Evolutionary conservation across 2,797 vertebrate genomes (phyloP).

Genomic region (Vireo griseus): DNA sequence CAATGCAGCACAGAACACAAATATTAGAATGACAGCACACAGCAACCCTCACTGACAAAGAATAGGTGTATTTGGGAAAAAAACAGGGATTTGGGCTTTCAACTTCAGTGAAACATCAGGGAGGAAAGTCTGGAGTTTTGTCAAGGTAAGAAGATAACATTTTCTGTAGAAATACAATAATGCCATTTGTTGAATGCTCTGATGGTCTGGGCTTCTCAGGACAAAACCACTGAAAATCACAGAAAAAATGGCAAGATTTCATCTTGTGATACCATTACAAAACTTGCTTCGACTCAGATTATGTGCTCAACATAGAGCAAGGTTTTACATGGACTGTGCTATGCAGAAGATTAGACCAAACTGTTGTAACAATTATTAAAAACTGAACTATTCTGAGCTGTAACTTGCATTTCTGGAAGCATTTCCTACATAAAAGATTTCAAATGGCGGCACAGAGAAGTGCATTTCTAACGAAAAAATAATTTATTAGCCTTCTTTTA

Average conservation of each 20-base stretch:
- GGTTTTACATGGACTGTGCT: neutral
- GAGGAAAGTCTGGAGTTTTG: neutral
- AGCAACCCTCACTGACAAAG: neutral
- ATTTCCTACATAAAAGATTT: neutral
- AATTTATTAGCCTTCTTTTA: neutral
- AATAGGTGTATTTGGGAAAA: neutral
- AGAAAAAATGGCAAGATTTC: neutral
- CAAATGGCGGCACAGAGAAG: neutral
- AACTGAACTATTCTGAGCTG: neutral
- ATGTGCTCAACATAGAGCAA: neutral
- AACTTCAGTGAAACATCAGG: neutral
- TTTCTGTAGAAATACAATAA: neutral
- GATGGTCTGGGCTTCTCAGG: neutral
- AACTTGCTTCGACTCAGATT: neutral
- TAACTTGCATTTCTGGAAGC: neutral
- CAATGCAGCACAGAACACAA: neutral
- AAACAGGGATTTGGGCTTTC: neutral
- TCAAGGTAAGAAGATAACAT: neutral
- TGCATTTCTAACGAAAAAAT: neutral
- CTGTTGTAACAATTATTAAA: neutral
- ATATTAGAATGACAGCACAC: conserved; percentile 19
- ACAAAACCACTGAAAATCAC: neutral
- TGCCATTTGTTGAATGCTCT: neutral
- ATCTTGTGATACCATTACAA: neutral
- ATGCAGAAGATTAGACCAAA: neutral